Evolutionary conservation across 1,140 invertebrate genomes (phyloP).

Genomic region (Stratiolaelaps scimitus): DNA sequence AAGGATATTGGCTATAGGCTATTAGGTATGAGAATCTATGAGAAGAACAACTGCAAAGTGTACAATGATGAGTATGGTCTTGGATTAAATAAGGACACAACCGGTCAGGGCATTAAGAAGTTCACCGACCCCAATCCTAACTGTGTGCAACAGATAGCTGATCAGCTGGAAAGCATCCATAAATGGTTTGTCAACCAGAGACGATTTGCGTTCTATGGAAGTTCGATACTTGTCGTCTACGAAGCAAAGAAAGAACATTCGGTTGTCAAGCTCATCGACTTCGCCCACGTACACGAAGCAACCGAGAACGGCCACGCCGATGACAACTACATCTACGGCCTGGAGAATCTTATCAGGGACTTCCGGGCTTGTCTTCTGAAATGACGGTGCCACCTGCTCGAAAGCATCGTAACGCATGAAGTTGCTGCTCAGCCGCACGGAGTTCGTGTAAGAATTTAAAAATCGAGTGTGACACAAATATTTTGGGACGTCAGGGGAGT

Average conservation of each 20-base stretch:
- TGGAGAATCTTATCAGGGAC: conserved; percentile 55
- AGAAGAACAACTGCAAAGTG: conserved; percentile 31
- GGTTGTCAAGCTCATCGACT: conserved; percentile 67
- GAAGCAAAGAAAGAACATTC: conserved; percentile 43
- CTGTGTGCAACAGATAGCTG: conserved; percentile 54
- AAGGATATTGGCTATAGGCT: conserved; percentile 72
- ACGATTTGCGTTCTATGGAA: conserved; percentile 58
- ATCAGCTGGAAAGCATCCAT: conserved; percentile 53
- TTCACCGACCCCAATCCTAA: conserved; percentile 43
- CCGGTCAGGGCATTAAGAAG: conserved; percentile 47
- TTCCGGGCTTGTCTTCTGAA: not conserved
- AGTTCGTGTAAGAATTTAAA: too few relatives aligned
- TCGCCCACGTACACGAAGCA: conserved; percentile 63
- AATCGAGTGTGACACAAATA: too few relatives aligned
- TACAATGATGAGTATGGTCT: conserved; percentile 54
- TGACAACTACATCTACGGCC: conserved; percentile 62
- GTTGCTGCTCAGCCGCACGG: too few relatives aligned
- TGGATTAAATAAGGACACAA: conserved; percentile 51
- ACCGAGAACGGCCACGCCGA: conserved; percentile 44
- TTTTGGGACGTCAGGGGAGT: too few relatives aligned
- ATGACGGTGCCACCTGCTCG: not conserved
- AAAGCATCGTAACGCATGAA: conserved; percentile 4
- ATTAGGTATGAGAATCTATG: conserved; percentile 62
- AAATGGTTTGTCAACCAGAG: conserved; percentile 57
- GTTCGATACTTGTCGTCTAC: conserved; percentile 71